Conservation (phyloP, 2,797 vertebrate species). For the Fringilla coelebs region DNA sequence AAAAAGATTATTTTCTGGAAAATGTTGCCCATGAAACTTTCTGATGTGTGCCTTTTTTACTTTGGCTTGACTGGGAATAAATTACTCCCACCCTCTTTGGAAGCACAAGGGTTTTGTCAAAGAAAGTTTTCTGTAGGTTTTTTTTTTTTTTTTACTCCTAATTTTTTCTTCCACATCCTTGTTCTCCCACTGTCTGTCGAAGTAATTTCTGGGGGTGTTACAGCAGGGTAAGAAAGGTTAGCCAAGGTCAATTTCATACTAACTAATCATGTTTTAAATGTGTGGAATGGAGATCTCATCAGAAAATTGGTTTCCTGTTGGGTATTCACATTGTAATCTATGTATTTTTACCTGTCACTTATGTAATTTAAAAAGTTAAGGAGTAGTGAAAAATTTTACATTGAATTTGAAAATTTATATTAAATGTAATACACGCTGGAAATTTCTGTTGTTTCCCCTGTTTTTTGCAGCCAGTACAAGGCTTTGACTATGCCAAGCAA, state of each 20-base stretch:
- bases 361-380: not conserved
- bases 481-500: conserved; percentile 98
- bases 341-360: not conserved
- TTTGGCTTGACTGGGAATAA: not conserved
- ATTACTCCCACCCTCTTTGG: not conserved
- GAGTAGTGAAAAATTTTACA: not conserved
- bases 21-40: not conserved
- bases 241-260: not conserved
- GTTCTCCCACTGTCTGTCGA: not conserved
- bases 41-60: not conserved
- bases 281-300: not conserved
- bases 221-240: not conserved
- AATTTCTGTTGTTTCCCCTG: not conserved
- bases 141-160: not conserved
- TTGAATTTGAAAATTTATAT: not conserved
- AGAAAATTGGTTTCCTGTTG: not conserved
- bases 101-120: not conserved
- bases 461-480: conserved; percentile 90
- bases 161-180: not conserved
- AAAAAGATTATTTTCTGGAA: not conserved
- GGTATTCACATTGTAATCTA: not conserved
- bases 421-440: not conserved
- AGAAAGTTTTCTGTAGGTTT: not conserved
- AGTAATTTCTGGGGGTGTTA: not conserved
- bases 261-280: not conserved